A percentile compares a stretch with the other conserved stretches of the same genome.
Conservation (phyloP, 2,797 vertebrate species). For the Todus mexicanus region DNA sequence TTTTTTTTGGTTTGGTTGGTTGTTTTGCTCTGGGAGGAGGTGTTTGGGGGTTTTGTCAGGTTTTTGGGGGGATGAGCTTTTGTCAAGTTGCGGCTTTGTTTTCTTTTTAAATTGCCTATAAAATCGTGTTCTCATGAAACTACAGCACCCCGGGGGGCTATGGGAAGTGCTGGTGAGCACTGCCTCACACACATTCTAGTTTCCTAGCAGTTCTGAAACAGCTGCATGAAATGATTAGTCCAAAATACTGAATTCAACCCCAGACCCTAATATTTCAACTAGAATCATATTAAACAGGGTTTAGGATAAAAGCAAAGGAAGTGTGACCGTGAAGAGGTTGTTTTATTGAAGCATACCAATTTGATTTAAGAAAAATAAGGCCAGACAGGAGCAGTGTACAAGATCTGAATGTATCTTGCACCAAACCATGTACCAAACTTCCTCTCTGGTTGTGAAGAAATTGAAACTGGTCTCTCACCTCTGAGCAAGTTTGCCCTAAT, state of each 20-base stretch:
- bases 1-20: background rate
- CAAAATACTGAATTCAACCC: background rate
- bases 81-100: background rate
- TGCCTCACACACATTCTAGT: background rate
- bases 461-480: background rate
- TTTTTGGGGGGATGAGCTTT: accelerated
- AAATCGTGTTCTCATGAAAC: background rate
- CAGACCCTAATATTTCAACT: background rate
- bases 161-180: background rate
- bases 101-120: background rate
- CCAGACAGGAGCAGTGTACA: background rate
- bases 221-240: background rate
- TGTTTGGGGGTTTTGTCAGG: background rate
- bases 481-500: background rate
- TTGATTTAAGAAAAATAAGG: background rate
- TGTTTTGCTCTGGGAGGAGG: accelerated
- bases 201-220: background rate
- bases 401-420: background rate
- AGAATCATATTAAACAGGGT: background rate
- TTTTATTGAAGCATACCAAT: background rate
- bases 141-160: accelerated
- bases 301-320: background rate
- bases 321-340: background rate
- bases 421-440: background rate
- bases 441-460: background rate